Percentiles rank a stretch among this genome's conserved stretches.
Evolutionary conservation across 2,888 invertebrate genomes (phyloP).

Genomic region (Gryllus longicercus): DNA sequence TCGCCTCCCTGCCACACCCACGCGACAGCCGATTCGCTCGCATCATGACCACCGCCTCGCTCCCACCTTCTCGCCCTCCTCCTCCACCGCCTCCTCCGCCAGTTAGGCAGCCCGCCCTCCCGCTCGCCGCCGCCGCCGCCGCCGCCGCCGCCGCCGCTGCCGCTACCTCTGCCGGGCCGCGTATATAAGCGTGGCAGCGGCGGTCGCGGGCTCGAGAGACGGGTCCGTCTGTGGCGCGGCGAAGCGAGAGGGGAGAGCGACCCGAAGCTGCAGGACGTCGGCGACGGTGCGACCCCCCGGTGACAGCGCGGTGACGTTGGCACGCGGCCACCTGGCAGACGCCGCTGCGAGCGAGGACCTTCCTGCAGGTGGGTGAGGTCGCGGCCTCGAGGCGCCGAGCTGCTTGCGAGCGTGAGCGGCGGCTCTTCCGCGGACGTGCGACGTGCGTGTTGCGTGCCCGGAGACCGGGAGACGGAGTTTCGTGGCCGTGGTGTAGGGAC

Average conservation of each 20-base stretch:
- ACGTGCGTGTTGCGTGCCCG: too few relatives aligned
- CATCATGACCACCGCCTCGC: background rate
- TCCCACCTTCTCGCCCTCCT: background rate
- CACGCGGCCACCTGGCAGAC: background rate
- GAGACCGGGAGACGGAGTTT: too few relatives aligned
- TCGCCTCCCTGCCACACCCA: too few relatives aligned
- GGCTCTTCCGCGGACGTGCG: too few relatives aligned
- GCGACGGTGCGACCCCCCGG: background rate
- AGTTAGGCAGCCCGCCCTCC: background rate
- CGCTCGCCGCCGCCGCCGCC: background rate
- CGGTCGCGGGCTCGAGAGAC: background rate
- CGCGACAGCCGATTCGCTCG: background rate
- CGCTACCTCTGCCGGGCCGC: background rate
- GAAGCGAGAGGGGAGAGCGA: background rate
- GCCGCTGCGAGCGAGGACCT: background rate
- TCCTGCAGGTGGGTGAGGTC: background rate
- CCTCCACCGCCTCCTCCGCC: constrained; percentile 1
- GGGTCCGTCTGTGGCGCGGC: background rate
- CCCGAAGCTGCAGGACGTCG: background rate
- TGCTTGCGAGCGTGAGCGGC: too few relatives aligned
- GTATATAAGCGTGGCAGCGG: background rate
- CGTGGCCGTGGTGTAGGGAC: too few relatives aligned
- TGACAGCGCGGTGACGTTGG: background rate
- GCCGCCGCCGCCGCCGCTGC: background rate
- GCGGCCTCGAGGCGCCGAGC: background rate